Base-by-base conservation (phyloP, 1,140 invertebrate species). In the Papilio aristodemus region DNA sequence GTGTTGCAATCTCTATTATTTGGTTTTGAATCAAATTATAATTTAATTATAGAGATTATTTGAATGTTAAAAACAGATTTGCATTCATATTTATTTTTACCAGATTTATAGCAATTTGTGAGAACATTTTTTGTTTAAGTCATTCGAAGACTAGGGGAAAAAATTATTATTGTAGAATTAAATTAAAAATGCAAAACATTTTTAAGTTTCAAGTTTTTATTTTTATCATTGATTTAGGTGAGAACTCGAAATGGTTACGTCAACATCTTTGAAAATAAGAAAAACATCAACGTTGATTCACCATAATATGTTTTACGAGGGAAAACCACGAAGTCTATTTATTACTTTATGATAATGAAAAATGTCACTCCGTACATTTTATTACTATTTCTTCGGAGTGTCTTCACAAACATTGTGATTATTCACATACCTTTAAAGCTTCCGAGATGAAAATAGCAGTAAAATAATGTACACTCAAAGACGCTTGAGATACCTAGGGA, bases 261-360 rank as follows among this genome's bases (percentile, higher is more conserved):
- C 27, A 2, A n/a, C 6, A 32, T 32, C 27, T 32, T 32, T 2
- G 27, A 32, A 2, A 3, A 32, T 32, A 3, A 32, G 6, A 6
- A 17, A 43, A 8, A 43, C 14, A 4, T 5, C 14, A 46, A 50
- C 5, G 5, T 17, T 58, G 57, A 36, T 14, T 32, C 27, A 32
- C 7, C 57, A 25, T 25, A 25, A 5, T 13, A 13, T 58, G n/a
- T n/a, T 58, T 58, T 54, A 58, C 14, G 57, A 2, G 13, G 57
- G 25, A 32, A 58, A 58, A 36, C 27, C 57, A 25, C 57, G 32
- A 57, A 27, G 57, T 54, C 13, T 1, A 32, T 32, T 32, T 13
- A n/a, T 36, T 58, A 58, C 9, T 58, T 32, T 32, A 58, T 58
- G 57, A 14, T 58, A 58, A 58, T 58, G 57, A 58, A 58, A 58